Base-by-base conservation (phyloP, 2,113 vertebrate species). In the Smithornis capensis region DNA sequence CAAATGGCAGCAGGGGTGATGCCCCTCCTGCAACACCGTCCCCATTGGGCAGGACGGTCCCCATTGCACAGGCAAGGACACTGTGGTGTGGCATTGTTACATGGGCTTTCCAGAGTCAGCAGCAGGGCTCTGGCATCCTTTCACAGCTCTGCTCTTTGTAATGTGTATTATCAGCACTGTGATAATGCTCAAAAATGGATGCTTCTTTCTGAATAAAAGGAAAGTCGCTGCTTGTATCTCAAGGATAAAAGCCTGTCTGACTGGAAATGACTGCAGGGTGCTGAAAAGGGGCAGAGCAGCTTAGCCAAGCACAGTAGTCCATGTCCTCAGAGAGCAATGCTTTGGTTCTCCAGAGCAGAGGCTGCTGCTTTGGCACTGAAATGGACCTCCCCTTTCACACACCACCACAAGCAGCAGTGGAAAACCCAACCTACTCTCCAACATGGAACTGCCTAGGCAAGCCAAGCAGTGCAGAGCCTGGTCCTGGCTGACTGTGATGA, bases 161-260 rank as follows among this genome's bases (percentile, higher is more conserved):
- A 79, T 94, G 56, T 60, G 67, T 86, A 74, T 93, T 94, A 90
- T 90, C 95, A 83, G 75, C 1, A 2, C 90, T 83, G 68, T 0
- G 33, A 81, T 92, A 95, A 83, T 93, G 80, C 83, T 83, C 0
- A 0, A 90, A 96, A 95, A 95, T 84, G 94, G 91, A 90, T 50
- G 57, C 77, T 95, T 47, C 83, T 76, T 91, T 84, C 84, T 82
- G 68, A 95, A 87, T 87, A 81, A 86, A 95, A 89, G 76, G 89
- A 67, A 93, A 95, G 94, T 94, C 1, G 0, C 95, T 93, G 83
- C 86, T 94, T 1, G 0, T 93, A 87, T 93, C 94, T 92, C 91
- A 89, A 93, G 95, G 91, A 83, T 95, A 96, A 95, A 97, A 95
- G 83, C 86, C 80, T 77, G 75, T 19, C 86, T 95, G 83, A 35